Base-by-base conservation (phyloP, 2,797 vertebrate genomes). In the Sebastes paucispinis region DNA sequence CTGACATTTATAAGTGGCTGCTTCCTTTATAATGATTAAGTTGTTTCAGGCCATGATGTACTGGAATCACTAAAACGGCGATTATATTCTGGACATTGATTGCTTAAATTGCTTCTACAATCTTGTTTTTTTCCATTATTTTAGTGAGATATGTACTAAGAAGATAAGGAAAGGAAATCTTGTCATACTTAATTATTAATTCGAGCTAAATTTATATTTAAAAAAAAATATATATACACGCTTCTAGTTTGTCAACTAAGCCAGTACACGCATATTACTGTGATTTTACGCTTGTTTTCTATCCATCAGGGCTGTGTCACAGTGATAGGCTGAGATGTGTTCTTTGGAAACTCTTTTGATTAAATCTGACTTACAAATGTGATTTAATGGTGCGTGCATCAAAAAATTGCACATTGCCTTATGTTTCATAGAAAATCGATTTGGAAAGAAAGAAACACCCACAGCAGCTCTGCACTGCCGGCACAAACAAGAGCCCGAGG, bases 1-100 rank as follows among this genome's bases (percentile, higher is more conserved):
- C 74, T 92, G 86, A 83, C 85, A 76, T 75, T 81, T 80, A 78
- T 68, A 78, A 77, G 66, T 77, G 69, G 22, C 65, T 72, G 39
- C 73, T 83, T 68, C 12, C 67, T 69, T 85, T 54, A 65, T 79
- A 82, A 77, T 80, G 29, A 88, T 74, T 27, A 78, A 79, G 32
- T 69, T 70, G 59, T 81, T 78, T 80, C 18, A 54, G 55, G 71
- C 25, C 63, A 16, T 59, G 27, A 76, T 84, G 27, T 73, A 43
- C 14, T 69, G 50, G 39, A 69, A 73, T 71, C 34, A 64, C 50
- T 67, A 12, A 81, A 87, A 32, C 8, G n/a, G 16, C 14, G 63
- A 74, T 82, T 73, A 24, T 75, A 34, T 69, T 85, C 60, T n/a
- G 16, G 65, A 36, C 25, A 36, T 75, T 64, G 60, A 34, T 16